Base-by-base conservation (phyloP, 1,140 invertebrate genomes). In the Papilio polytes region DNA sequence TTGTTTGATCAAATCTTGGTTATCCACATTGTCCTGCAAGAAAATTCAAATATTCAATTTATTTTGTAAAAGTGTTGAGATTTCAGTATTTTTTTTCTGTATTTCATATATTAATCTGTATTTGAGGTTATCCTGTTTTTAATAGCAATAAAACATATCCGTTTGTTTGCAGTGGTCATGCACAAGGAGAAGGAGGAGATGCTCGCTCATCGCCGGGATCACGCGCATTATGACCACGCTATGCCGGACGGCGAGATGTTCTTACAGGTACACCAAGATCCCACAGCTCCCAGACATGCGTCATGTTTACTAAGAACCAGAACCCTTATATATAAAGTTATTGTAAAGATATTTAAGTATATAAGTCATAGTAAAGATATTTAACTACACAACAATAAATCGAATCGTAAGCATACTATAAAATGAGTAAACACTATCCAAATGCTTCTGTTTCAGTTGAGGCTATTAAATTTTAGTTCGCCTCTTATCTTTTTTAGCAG, bases 191-290 rank as follows among this genome's bases (percentile, higher is more conserved):
- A 98, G 90, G 98, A 98, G 86, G 97, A 98, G 84, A 96, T 97
- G 82, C 96, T 97, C 82, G 88, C 93, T 53, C 94, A 96, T 82
- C 91, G 97, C 72, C 95, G 98, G 85, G 98, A 98, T 87, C 95
- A 98, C 89, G 96, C 97, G 70, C 97, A 98, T 63, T 98, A 98
- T 93, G 98, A 98, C 87, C 98, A 98, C 94, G 97, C 97, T 86
- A 97, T 98, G 94, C 96, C 98, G 82, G 98, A 99, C 94, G 98
- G 98, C 81, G 98, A 99, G 96, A 98, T 98, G 97, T 99, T 99
- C 96, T 96, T 99, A 86, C 98, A 99, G 97, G 98, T 99, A 48
- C 10, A 48, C 13, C 12, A 48, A 48, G 46, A 48, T 48, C 12
- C 46, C 46, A 15, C 13, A 15, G 10, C 13, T 48, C 10, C 46